Base-by-base conservation (phyloP, 2,113 vertebrate genomes). In the Agelaius phoeniceus region DNA sequence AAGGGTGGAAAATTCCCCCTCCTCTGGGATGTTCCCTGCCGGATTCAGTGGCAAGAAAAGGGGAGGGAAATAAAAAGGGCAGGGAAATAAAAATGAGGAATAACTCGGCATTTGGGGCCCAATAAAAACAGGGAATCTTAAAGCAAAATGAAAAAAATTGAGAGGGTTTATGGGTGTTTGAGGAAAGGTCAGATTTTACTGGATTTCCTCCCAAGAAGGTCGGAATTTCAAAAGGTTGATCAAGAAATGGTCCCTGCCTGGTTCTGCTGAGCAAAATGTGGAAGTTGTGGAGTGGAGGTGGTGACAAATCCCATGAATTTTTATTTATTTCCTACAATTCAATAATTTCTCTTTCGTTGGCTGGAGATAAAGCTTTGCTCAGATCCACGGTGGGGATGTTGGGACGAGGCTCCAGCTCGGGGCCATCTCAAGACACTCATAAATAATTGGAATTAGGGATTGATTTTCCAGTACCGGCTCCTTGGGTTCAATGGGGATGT, bases 1-100 rank as follows among this genome's bases (percentile, higher is more conserved):
- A 95, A 94, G 18, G 58, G 58, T 76, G 79, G 90, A 91, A 96
- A 94, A 87, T 35, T 92, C 74, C 33, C 37, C 24, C 43, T 92
- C 72, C 83, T 30, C 49, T 0, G 6, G 41, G 84, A 55, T 59
- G 66, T n/a, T 84, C 9, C 0, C 67, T 12, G 77, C 62, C 2
- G 3, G 78, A 79, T 84, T 61, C 54, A 7, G 87, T 35, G 35
- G 82, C 51, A 35, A 63, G 83, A 18, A n/a, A 48, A 48, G 17
- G 43, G 23, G 72, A 48, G 62, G 63, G 27, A 58, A 65, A 61
- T 39, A 41, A 82, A 86, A 61, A 67, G 26, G 46, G 27, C 62
- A 52, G 57, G 76, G 5, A 58, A 69, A 87, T 65, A 58, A 89
- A 88, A 65, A 35, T 10, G 46, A 28, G 44, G 63, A 71, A 51